Evolutionary conservation across 2,113 vertebrate species (phyloP).

Genomic region (Turnix velox): DNA sequence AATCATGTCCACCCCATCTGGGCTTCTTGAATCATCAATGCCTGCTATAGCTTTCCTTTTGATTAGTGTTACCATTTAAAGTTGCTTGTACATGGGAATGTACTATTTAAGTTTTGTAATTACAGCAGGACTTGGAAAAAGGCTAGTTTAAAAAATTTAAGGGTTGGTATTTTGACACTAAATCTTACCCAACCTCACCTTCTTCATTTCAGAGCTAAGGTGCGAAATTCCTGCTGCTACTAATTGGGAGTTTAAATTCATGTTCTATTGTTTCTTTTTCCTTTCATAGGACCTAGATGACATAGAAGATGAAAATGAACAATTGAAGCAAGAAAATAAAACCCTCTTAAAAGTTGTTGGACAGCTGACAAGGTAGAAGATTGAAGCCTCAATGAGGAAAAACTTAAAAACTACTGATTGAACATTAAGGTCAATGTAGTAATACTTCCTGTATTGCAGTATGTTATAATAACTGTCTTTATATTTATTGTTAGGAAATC

Average conservation of each 20-base stretch:
- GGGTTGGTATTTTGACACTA: not conserved
- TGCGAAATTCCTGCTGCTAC: not conserved
- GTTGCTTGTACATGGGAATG: not conserved
- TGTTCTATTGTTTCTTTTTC: not conserved
- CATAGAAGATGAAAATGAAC: constrained; percentile 97
- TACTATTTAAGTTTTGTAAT: not conserved
- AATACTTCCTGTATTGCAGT: constrained; percentile 69
- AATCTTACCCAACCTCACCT: not conserved
- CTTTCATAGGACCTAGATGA: constrained; percentile 91
- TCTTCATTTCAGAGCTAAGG: not conserved
- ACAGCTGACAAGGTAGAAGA: constrained; percentile 97
- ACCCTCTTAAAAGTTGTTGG: constrained; percentile 98
- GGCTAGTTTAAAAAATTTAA: not conserved
- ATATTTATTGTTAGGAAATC: constrained; percentile 80
- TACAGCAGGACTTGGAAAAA: not conserved
- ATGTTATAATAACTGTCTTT: constrained; percentile 69
- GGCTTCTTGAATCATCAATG: not conserved
- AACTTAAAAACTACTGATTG: constrained; percentile 79
- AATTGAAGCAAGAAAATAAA: constrained; percentile 98
- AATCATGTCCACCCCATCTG: not conserved
- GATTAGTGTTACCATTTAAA: not conserved
- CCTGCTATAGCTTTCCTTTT: not conserved
- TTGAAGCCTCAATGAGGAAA: constrained; percentile 46
- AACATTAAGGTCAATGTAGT: constrained; percentile 66
- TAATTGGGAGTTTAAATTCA: not conserved